Evolutionary conservation across 1,140 invertebrate genomes (phyloP), one percentile per base, ranked within the genome.

Genomic region (Pogonomyrmex barbatus): DNA sequence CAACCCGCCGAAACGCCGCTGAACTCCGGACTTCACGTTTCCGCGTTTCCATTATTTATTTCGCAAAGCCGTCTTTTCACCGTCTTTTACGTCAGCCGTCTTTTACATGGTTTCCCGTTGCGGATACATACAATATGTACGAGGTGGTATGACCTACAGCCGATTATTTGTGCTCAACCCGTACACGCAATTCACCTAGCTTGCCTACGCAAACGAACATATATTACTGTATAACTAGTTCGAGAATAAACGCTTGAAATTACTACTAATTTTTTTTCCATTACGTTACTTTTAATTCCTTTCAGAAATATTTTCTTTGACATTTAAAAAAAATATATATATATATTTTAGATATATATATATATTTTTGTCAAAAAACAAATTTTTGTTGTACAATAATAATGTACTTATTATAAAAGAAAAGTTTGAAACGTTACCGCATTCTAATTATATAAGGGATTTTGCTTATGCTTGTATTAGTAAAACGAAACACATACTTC

Each of bases 41-140:
- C 9, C 62, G 2, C 14, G 36, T 65, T 68, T 68, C 50, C 24
- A 50, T 68, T 68, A 68, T 68, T 68, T 73, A 73, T 36, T 54
- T 54, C 33, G 10, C 30, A n/a, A 54, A 17, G 6, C 33, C 45
- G 12, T 12, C 14, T 9, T 10, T 9, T 45, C 45, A 24, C 24
- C 24, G 24, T 2, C n/a, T n/a, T n/a, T n/a, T 14, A 50, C 30
- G n/a, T n/a, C 45, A 24, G 36, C 24, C 24, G 24, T 2, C n/a
- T n/a, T n/a, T n/a, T 14, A 50, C 30, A 71, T 33, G 8, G 14
- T n/a, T 36, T 54, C 24, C 24, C 50, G 70, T n/a, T n/a, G 17
- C 50, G 33, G 45, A 71, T 71, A 52, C 14, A 67, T 67, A 36
- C 30, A 36, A 77, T 33, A 63, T 63, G 58, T 30, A n/a, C 33